These are phyloP conservation scores for Oostethus manadensis DNA, from an alignment of 2,113 vertebrate species.

Conservation along the genomic window DNA sequence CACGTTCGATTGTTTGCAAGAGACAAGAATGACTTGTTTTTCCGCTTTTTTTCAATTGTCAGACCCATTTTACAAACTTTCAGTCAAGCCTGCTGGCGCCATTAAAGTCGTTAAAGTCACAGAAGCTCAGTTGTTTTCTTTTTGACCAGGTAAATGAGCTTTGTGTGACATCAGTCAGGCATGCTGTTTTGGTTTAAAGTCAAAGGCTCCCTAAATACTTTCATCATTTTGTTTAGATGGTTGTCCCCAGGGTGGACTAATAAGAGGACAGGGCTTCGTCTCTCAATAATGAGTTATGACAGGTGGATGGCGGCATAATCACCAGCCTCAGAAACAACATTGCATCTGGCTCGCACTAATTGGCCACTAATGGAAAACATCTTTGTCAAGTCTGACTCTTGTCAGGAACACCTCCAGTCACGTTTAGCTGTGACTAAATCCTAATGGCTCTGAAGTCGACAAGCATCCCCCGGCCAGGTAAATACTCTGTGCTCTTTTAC, in stretches of 20 bases:
- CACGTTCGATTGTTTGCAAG: not conserved
- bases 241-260: slow-evolving; percentile 1
- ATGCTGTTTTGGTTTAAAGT: not conserved
- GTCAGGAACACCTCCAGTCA: slow-evolving; percentile 44
- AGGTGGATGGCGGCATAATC: slow-evolving; percentile 55
- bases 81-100: not conserved
- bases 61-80: not conserved
- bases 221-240: not conserved
- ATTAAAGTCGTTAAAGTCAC: not conserved
- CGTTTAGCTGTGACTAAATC: slow-evolving; percentile 41
- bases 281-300: slow-evolving; percentile 51
- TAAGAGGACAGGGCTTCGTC: slow-evolving; percentile 12
- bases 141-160: not conserved
- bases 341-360: slow-evolving; percentile 58
- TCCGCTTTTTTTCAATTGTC: too few relatives aligned
- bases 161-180: not conserved
- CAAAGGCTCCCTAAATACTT: not conserved
- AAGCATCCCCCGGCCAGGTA: slow-evolving; percentile 3
- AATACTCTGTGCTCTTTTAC: slow-evolving; percentile 4
- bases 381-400: slow-evolving; percentile 46
- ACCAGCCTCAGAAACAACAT: slow-evolving; percentile 35
- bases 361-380: slow-evolving; percentile 54
- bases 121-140: not conserved
- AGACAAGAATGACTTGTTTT: not conserved
- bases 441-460: slow-evolving; percentile 24